Base-by-base conservation (phyloP, 2,113 vertebrate genomes). In the Pseudolaguvia tuberculata region DNA sequence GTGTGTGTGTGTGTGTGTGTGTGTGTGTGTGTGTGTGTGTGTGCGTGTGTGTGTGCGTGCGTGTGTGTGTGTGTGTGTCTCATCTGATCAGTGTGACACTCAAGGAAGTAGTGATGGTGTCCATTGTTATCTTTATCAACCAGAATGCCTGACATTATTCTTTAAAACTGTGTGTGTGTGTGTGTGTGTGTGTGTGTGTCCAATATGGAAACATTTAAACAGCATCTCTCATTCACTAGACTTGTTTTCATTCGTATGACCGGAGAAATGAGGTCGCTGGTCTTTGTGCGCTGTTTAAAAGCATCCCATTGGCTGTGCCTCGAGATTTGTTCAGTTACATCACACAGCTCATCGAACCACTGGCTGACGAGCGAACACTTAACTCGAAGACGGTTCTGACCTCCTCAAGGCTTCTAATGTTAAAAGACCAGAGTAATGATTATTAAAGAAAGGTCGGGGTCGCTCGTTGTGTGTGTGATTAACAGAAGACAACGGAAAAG, bases 51-150 rank as follows among this genome's bases (percentile, higher is more conserved):
- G 74, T 20, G 35, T 63, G 67, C 42, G 61, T 74, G 23, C 65
- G 51, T 72, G 42, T 56, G 68, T 53, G 57, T 62, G 21, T 68
- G 68, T 42, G 50, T 69, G 71, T 77, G 75, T 72, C 76, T 70
- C 48, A 68, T 75, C 65, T 74, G 67, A 77, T 76, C 72, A 69
- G 73, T 58, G 78, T 75, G 72, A 79, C 79, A 27, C 67, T 79
- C 42, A 72, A 79, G 63, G 59, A 70, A 67, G 76, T 72, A 75
- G 76, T 62, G 77, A 73, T 77, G 62, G 74, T 48, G 68, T 81
- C 82, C 77, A 62, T 65, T 73, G 50, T 27, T 55, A 56, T 72
- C 53, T 47, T 35, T 70, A 39, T 29, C 65, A 51, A 65, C 5
- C 42, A 17, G 39, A 47, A 55, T 18, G 17, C 29, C 12, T 14